Conservation (phyloP, 2,888 invertebrate species). For the Sesia bembeciformis region DNA sequence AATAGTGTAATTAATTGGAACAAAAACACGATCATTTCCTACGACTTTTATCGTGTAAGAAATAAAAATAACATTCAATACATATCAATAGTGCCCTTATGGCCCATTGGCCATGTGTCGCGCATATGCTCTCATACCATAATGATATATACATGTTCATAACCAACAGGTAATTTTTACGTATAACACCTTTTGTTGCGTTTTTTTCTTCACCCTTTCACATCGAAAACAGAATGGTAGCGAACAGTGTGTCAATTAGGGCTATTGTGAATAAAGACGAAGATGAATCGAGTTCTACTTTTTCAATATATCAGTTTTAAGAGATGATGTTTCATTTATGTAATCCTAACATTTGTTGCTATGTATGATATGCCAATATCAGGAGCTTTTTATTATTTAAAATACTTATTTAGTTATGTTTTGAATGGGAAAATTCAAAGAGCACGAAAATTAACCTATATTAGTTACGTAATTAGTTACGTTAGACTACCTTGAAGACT, state of each 20-base stretch:
- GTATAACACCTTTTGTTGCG: slow-evolving; percentile 39
- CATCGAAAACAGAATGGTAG: slow-evolving; percentile 39
- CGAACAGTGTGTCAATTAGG: slow-evolving; percentile 48
- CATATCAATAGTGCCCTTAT: slow-evolving; percentile 44
- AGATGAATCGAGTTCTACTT: not conserved
- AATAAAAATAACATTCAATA: slow-evolving; percentile 20
- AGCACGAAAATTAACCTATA: too few relatives aligned
- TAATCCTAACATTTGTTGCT: too few relatives aligned
- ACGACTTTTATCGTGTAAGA: slow-evolving; percentile 36
- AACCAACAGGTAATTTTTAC: slow-evolving; percentile 48
- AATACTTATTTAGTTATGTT: too few relatives aligned
- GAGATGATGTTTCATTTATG: too few relatives aligned
- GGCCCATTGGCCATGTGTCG: slow-evolving; percentile 57
- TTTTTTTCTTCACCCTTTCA: slow-evolving; percentile 49
- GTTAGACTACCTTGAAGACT: too few relatives aligned
- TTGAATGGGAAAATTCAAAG: too few relatives aligned
- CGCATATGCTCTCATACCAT: slow-evolving; percentile 43
- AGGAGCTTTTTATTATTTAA: too few relatives aligned
- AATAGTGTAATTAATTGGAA: slow-evolving; percentile 14
- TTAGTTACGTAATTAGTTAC: too few relatives aligned
- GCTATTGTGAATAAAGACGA: slow-evolving; percentile 20
- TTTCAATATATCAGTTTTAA: too few relatives aligned
- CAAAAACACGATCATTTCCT: slow-evolving; percentile 25
- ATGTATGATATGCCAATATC: too few relatives aligned
- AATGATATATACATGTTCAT: slow-evolving; percentile 45